Evolutionary conservation across 2,888 invertebrate genomes (phyloP).

Genomic region (Labia minor): DNA sequence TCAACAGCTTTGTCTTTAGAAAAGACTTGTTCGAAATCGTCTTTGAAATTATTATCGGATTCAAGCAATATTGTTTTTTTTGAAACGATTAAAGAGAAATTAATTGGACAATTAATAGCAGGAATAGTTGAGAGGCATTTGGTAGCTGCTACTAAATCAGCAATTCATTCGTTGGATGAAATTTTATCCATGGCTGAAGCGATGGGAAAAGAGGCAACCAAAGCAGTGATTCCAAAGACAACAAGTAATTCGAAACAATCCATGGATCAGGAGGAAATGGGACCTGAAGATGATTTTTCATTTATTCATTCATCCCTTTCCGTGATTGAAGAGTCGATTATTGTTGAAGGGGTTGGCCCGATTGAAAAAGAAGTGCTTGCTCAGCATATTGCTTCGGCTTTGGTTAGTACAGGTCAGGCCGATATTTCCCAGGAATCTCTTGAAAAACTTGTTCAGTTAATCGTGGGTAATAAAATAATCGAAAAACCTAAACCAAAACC

Average conservation of each 20-base stretch:
- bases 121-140: conserved; percentile 52
- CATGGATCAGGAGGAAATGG: conserved; percentile 31
- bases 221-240: not conserved
- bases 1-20: conserved; percentile 67
- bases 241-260: conserved; percentile 25
- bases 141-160: conserved; percentile 58
- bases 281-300: not conserved
- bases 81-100: conserved; percentile 76
- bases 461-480: conserved; percentile 41
- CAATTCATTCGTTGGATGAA: conserved; percentile 64
- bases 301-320: not conserved
- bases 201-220: conserved; percentile 14
- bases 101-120: conserved; percentile 65
- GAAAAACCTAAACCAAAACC: not conserved
- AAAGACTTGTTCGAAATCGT: conserved; percentile 60
- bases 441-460: conserved; percentile 67
- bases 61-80: conserved; percentile 60
- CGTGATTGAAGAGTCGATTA: conserved; percentile 33
- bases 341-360: conserved; percentile 59
- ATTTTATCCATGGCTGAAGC: conserved; percentile 53
- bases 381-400: conserved; percentile 66
- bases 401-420: conserved; percentile 67
- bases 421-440: conserved; percentile 69
- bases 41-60: conserved; percentile 59
- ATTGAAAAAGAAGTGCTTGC: conserved; percentile 72